phyloP scores from a whole-genome alignment of 2,797 vertebrate species.

The Hipposideros larvatus region DNA sequence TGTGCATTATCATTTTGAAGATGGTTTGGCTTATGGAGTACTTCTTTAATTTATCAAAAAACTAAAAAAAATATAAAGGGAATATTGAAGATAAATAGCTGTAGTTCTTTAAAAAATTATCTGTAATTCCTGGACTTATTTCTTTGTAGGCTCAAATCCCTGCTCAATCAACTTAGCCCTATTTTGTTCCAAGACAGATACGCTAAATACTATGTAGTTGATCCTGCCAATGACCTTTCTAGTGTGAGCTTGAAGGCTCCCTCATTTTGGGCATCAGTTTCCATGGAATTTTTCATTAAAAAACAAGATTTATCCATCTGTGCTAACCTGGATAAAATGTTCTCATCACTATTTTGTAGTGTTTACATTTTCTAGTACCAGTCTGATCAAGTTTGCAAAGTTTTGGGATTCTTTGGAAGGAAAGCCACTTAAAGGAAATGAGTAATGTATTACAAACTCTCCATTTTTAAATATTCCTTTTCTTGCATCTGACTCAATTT shows the following conservation, averaged over 20 bases:
- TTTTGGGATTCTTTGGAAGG: not conserved
- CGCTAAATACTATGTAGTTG: not conserved
- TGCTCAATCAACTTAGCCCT: not conserved
- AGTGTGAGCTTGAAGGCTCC: constrained; percentile 12
- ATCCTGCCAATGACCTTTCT: not conserved
- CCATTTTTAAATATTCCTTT: constrained; percentile 4
- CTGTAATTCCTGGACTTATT: not conserved
- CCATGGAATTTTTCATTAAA: constrained; percentile 54
- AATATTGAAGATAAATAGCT: not conserved
- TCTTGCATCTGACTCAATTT: not conserved
- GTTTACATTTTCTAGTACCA: constrained; percentile 22
- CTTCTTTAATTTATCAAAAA: not conserved
- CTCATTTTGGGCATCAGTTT: constrained; percentile 20
- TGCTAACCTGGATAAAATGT: constrained; percentile 52
- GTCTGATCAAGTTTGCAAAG: constrained; percentile 44
- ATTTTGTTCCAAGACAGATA: not conserved
- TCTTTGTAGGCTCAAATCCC: not conserved
- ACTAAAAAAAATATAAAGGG: not conserved
- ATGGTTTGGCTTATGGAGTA: not conserved
- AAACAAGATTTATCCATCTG: constrained; percentile 42
- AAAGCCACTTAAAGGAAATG: not conserved
- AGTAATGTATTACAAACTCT: constrained; percentile 23
- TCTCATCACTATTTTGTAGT: constrained; percentile 27
- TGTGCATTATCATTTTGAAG: not conserved
- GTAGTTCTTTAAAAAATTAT: not conserved